These are phyloP conservation scores for Homalodisca vitripennis DNA, from an alignment of 1,140 invertebrate species.

Conservation along the genomic window DNA sequence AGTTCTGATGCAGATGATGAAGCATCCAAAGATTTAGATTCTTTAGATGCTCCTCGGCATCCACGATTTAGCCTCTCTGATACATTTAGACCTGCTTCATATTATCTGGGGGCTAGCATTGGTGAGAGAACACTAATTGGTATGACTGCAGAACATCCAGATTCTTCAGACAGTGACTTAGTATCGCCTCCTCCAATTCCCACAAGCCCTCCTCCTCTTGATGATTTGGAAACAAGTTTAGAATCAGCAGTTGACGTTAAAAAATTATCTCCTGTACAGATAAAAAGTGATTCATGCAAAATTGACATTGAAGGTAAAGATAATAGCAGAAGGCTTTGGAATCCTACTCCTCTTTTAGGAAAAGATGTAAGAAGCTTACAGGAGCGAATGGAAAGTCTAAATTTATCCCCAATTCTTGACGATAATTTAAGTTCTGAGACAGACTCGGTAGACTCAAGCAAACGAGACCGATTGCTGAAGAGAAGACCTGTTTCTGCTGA, in stretches of 20 bases:
- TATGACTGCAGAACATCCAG: constrained; percentile 59
- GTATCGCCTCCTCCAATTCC: constrained; percentile 80
- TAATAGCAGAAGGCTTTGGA: constrained; percentile 44
- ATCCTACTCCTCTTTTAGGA: constrained; percentile 24
- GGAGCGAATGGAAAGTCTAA: constrained; percentile 37
- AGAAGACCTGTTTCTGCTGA: constrained; percentile 68
- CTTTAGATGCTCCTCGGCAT: constrained; percentile 62
- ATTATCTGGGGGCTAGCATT: constrained; percentile 67
- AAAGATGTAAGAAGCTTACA: constrained; percentile 36
- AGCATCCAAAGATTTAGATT: constrained; percentile 72
- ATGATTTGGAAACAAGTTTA: constrained; percentile 56
- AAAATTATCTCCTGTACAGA: constrained; percentile 22
- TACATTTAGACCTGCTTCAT: constrained; percentile 82
- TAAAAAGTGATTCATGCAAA: constrained; percentile 25
- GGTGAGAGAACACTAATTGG: constrained; percentile 38
- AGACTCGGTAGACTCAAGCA: constrained; percentile 40
- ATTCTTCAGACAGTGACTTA: constrained; percentile 80
- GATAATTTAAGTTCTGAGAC: constrained; percentile 41
- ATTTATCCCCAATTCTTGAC: constrained; percentile 28
- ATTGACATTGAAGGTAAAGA: constrained; percentile 36
- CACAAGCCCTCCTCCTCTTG: constrained; percentile 67
- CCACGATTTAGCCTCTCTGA: constrained; percentile 81
- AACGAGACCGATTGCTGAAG: constrained; percentile 56
- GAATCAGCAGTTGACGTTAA: constrained; percentile 41
- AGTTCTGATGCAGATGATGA: constrained; percentile 85